phyloP scores from a whole-genome alignment of 2,797 vertebrate genomes.

The Lagodon rhomboides region DNA sequence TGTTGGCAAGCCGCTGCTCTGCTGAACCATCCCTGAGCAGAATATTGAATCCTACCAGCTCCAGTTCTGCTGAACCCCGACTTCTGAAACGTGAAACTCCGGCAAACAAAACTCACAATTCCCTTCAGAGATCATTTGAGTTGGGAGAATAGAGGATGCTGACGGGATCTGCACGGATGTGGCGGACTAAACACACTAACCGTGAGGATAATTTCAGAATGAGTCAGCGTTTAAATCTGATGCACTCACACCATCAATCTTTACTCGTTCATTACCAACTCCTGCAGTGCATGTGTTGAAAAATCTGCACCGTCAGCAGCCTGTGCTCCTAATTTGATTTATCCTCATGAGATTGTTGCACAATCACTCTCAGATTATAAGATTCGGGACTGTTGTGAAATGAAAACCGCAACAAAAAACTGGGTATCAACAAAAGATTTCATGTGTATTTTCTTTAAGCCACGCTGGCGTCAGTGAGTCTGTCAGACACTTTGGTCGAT shows the following conservation, averaged over 20 bases:
- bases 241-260: constrained; percentile 1
- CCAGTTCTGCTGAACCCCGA: not conserved
- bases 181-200: no score
- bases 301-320: constrained; percentile 26
- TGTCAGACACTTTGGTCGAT: no score
- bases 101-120: not conserved
- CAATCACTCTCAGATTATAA: not conserved
- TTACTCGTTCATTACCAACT: constrained; percentile 8
- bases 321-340: not conserved
- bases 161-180: not conserved
- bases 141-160: not conserved
- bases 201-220: not conserved
- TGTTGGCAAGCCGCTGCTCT: not conserved
- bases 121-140: not conserved
- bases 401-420: not conserved
- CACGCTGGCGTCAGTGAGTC: no score
- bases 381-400: not conserved
- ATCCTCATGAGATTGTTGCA: not conserved
- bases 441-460: not conserved
- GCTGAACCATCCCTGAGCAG: not conserved
- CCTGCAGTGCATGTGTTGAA: constrained; percentile 20
- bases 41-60: not conserved
- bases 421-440: not conserved
- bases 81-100: not conserved
- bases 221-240: constrained; percentile 13